Percentiles rank a stretch among this genome's conserved stretches.
These are phyloP conservation scores for Ridgeia piscesae DNA, from an alignment of 1,140 invertebrate genomes.

Conservation along the genomic window DNA sequence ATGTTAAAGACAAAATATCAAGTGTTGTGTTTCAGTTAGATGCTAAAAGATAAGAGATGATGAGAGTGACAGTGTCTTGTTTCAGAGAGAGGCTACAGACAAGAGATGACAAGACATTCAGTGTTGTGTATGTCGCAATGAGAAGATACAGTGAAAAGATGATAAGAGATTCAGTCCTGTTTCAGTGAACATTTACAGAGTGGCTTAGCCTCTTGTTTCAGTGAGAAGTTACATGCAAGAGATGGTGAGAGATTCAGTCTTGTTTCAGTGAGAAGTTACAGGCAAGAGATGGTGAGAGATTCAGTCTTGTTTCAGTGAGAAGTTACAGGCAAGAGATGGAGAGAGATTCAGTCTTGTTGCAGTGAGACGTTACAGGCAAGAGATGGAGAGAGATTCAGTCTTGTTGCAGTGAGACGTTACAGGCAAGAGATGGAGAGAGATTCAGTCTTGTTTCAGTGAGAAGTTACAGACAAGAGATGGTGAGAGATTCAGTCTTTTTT, in stretches of 20 bases:
- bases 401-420: neutral
- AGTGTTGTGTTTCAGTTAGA: neutral
- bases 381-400: constrained; percentile 51
- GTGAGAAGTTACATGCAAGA: neutral
- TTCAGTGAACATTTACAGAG: neutral
- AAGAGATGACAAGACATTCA: neutral
- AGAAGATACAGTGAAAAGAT: neutral
- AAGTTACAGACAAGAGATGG: neutral
- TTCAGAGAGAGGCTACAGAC: neutral
- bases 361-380: constrained; percentile 67
- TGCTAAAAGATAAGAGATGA: neutral
- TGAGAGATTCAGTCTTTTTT: constrained; percentile 8
- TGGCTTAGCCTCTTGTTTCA: too few species aligned
- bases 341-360: constrained; percentile 34
- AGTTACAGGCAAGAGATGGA: constrained; percentile 62
- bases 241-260: constrained; percentile 40
- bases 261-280: constrained; percentile 67
- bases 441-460: constrained; percentile 61
- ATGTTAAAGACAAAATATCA: neutral
- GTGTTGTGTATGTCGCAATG: neutral
- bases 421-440: constrained; percentile 33
- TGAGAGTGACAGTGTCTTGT: constrained; percentile 63
- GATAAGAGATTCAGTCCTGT: constrained; percentile 59
- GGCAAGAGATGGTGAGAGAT: constrained; percentile 53
- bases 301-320: constrained; percentile 60